Conservation (phyloP, 53 echinoderm and acorn worm species). For the Actinopyga echinites region DNA sequence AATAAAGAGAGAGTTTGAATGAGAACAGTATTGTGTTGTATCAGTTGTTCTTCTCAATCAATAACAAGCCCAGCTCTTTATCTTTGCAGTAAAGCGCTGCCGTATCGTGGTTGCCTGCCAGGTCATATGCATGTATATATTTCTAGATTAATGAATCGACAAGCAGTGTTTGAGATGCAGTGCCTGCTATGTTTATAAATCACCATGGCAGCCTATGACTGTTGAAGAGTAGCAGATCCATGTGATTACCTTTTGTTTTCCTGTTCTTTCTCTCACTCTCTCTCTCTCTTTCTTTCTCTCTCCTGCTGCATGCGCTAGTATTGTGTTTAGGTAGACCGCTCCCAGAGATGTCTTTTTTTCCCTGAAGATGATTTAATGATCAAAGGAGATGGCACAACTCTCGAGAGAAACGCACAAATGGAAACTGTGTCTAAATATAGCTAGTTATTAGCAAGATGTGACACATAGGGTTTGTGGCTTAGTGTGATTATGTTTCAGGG, state of each 20-base stretch:
- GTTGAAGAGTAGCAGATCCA: too few species aligned
- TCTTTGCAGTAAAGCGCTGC: too few species aligned
- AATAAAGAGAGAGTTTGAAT: too few species aligned
- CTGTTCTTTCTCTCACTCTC: background rate
- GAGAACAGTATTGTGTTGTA: too few species aligned
- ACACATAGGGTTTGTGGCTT: background rate
- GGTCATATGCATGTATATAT: too few species aligned
- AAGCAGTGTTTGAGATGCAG: background rate
- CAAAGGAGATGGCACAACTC: slow-evolving; percentile 28
- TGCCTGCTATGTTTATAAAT: slow-evolving; percentile 10
- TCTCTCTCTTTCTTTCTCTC: background rate
- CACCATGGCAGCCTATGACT: slow-evolving; percentile 6
- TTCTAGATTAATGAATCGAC: too few species aligned
- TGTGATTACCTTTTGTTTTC: background rate
- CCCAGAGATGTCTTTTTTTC: too few species aligned
- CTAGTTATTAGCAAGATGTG: slow-evolving; percentile 9
- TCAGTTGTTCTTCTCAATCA: too few species aligned
- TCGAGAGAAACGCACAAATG: slow-evolving; percentile 22
- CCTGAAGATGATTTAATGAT: slow-evolving; percentile 26
- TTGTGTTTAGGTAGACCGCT: too few species aligned
- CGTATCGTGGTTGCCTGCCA: too few species aligned
- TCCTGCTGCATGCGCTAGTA: background rate
- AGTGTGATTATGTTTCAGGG: slow-evolving; percentile 28
- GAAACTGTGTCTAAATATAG: slow-evolving; percentile 35
- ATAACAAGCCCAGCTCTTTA: too few species aligned